phyloP scores from a whole-genome alignment of 2,797 vertebrate species.

The Rhinogobio ventralis region DNA sequence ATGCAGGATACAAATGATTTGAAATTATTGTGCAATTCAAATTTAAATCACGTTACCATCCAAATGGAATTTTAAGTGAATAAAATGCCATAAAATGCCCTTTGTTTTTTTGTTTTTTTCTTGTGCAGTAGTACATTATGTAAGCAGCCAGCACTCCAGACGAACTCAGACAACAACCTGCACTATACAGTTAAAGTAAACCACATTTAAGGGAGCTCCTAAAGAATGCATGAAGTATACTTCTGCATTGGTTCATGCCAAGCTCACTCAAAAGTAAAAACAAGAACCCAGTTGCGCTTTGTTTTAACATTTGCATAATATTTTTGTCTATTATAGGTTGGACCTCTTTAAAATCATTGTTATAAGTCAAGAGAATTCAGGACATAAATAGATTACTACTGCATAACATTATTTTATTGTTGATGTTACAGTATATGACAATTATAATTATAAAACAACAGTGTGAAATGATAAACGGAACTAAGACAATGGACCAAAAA shows the following conservation, averaged over 20 bases:
- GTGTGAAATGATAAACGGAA: too few species aligned
- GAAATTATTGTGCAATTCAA: background rate
- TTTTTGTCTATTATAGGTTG: background rate
- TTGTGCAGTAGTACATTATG: constrained; percentile 1
- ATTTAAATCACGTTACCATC: background rate
- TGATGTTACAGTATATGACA: too few species aligned
- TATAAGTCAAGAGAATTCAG: background rate
- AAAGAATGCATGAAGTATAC: background rate
- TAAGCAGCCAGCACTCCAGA: background rate
- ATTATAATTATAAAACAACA: too few species aligned
- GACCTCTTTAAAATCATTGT: background rate
- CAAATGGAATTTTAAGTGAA: constrained; percentile 1
- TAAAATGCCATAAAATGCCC: background rate
- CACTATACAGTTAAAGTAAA: constrained; percentile 6
- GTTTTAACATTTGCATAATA: background rate
- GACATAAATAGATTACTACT: background rate
- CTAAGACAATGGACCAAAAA: background rate
- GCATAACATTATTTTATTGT: background rate
- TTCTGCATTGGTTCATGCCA: background rate
- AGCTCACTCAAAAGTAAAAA: background rate
- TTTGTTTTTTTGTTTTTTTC: constrained; percentile 1
- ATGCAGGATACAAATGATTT: background rate
- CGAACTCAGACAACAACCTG: background rate
- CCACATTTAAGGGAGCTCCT: constrained; percentile 1
- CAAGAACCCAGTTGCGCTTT: background rate